Base-by-base conservation (phyloP, 1,140 invertebrate genomes). In the Neotoxoptera formosana region DNA sequence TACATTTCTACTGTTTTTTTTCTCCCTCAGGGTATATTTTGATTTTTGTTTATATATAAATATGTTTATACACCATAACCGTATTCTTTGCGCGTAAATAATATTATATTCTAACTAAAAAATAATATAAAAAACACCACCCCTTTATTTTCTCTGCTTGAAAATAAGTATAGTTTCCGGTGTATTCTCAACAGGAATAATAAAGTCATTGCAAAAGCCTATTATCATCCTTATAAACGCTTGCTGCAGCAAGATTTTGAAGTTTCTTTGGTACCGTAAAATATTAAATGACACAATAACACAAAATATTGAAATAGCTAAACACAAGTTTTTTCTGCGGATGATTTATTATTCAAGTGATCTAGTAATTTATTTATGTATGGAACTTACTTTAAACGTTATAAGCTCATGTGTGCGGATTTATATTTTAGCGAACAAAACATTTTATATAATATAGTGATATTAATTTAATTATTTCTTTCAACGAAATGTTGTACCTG, bases 101-200 rank as follows among this genome's bases (percentile, higher is more conserved):
- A 47, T 30, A 87, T 87, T 17, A 47, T 45, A 45, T 47, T 30
- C 84, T 1, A 30, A 47, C 84, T 87, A 87, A 87, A 87, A 45
- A 48, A 36, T 83, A 83, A 20, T 14, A 30, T 87, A 87, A 47
- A 47, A 25, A 87, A 47, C 45, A n/a, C 7, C 30, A 47, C 30
- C 25, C 84, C 45, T 87, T 87, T 87, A 87, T 87, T 87, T 87
- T 47, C 25, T 87, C 17, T 87, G 17, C 84, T 47, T 45, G 84
- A 17, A 87, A 87, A 48, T 30, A n/a, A 25, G 84, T n/a, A n/a
- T 17, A 25, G 14, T 48, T 87, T 48, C 25, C 30, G 14, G 30
- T n/a, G 84, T 87, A 30, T 17, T 87, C 84, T 30, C 14, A 30
- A 45, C n/a, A 87, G 25, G 45, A 87, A 87, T 87, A 87, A 87